A percentile compares a stretch with the other conserved stretches of the same genome.
Evolutionary conservation across 2,113 vertebrate species (phyloP).

Genomic region (Globicephala melas): DNA sequence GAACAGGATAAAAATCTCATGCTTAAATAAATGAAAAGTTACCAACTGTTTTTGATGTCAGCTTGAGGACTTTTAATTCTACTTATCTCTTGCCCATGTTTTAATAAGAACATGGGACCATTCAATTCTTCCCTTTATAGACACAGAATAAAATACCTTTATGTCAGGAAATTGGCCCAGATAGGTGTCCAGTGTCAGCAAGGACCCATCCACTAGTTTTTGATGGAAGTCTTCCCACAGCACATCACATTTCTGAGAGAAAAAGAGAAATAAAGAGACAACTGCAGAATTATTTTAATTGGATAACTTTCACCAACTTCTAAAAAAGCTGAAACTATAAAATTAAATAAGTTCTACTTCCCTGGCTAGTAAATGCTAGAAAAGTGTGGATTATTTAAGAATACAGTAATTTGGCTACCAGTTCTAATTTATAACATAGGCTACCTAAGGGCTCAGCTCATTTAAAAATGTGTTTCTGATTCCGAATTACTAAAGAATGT

Average conservation of each 20-base stretch:
- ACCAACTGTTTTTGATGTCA: background rate
- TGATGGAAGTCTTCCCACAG: conserved; percentile 99
- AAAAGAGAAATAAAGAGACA: conserved; percentile 40
- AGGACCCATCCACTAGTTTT: conserved; percentile 94
- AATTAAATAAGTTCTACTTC: background rate
- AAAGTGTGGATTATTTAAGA: background rate
- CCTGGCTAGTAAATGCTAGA: background rate
- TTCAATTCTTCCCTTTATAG: conserved; percentile 46
- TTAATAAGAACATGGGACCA: background rate
- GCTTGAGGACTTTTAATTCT: background rate
- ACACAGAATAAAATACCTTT: conserved; percentile 86
- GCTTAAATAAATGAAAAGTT: conserved; percentile 55
- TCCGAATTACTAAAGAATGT: background rate
- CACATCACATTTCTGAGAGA: conserved; percentile 93
- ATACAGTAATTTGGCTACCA: background rate
- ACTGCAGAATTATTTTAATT: background rate
- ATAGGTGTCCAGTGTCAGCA: conserved; percentile 94
- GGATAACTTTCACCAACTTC: conserved; percentile 16
- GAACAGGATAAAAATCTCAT: conserved; percentile 28
- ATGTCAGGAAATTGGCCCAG: conserved; percentile 97
- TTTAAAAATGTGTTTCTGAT: background rate
- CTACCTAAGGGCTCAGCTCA: background rate
- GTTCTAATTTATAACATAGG: background rate
- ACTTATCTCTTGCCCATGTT: background rate
- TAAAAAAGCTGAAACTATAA: conserved; percentile 14